Evolutionary conservation across 35 echinoderm and acorn worm species (phyloP).

Genomic region (Stichopus chloronotus): DNA sequence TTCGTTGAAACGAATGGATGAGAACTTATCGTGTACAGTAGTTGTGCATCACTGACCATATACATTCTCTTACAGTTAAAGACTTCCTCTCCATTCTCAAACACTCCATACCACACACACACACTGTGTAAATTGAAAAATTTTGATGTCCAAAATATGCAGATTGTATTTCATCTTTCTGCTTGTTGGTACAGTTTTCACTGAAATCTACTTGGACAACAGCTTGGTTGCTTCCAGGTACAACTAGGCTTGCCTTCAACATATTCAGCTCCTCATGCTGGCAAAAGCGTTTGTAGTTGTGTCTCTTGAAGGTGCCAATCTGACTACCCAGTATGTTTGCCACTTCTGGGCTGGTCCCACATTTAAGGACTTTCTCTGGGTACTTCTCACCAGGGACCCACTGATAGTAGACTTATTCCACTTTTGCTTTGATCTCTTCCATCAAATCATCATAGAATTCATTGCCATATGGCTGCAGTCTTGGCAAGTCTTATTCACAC

Average conservation of each 20-base stretch:
- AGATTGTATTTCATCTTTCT: slow-evolving; percentile 29
- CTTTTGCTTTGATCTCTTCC: background rate
- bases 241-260: background rate
- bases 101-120: slow-evolving; percentile 42
- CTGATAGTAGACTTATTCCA: background rate
- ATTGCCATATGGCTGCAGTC: background rate
- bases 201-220: too few species aligned
- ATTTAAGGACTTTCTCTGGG: too few species aligned
- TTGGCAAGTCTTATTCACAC: background rate
- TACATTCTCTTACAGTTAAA: slow-evolving; percentile 43
- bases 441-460: slow-evolving; percentile 1
- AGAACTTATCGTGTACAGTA: slow-evolving; percentile 15
- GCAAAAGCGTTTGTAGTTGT: slow-evolving; percentile 1
- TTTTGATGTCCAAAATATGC: slow-evolving; percentile 37
- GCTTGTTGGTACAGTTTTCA: too few species aligned
- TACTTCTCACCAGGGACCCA: too few species aligned
- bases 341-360: slow-evolving; percentile 15
- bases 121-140: slow-evolving; percentile 46
- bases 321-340: slow-evolving; percentile 5
- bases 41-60: slow-evolving; percentile 28
- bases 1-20: slow-evolving; percentile 29
- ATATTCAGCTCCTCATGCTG: background rate
- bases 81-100: slow-evolving; percentile 2
- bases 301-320: background rate
- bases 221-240: too few species aligned